These are phyloP conservation scores for Ptilonorhynchus violaceus DNA, from an alignment of 2,113 vertebrate genomes.

Conservation along the genomic window DNA sequence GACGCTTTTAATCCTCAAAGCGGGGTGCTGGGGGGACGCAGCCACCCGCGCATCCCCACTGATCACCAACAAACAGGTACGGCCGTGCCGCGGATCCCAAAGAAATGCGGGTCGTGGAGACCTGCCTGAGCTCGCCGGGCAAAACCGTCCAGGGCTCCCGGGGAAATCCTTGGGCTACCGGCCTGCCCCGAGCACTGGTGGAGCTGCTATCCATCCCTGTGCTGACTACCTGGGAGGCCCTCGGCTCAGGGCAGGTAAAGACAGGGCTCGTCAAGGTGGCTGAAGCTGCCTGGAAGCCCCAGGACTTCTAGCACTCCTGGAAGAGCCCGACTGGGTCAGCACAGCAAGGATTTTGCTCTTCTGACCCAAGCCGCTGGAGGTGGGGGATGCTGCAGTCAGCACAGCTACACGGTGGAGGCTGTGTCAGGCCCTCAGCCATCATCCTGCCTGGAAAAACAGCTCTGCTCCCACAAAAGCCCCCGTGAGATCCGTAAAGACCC, in stretches of 20 bases:
- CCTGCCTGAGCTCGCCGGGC: background rate
- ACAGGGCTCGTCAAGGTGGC: background rate
- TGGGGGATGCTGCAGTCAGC: background rate
- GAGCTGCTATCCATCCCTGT: background rate
- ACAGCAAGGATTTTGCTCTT: background rate
- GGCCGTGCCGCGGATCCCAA: background rate
- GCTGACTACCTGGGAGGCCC: background rate
- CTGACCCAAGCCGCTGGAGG: background rate
- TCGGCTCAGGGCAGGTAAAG: background rate
- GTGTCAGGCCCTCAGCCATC: background rate
- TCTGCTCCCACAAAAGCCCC: background rate
- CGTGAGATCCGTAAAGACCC: background rate
- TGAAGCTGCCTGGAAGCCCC: background rate
- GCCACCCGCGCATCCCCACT: background rate
- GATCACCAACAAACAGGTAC: background rate
- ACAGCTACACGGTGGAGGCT: background rate
- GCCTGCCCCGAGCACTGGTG: background rate
- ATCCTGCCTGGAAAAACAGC: background rate
- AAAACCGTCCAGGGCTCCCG: background rate
- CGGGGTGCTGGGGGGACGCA: background rate
- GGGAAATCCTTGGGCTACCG: background rate
- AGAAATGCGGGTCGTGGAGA: accelerated
- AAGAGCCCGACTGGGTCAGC: background rate
- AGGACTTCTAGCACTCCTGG: accelerated
- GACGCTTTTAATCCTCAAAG: background rate